Conservation (phyloP, 2,797 vertebrate genomes). For the Enteromius argenteus region DNA sequence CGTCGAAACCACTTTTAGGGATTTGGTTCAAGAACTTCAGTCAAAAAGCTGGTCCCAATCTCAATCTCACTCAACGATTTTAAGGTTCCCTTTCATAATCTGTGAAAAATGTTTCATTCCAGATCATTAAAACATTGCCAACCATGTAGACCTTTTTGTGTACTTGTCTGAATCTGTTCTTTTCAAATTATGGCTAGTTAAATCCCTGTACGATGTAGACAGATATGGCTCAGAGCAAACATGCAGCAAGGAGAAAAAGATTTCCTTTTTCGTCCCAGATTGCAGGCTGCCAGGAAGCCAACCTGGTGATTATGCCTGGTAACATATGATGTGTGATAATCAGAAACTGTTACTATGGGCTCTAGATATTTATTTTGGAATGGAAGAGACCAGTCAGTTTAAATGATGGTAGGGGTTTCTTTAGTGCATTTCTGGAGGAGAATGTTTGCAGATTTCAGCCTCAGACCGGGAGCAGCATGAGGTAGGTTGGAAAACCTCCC, state of each 20-base stretch:
- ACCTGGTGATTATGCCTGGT: conserved; percentile 84
- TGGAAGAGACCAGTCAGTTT: conserved; percentile 75
- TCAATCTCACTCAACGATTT: conserved; percentile 1
- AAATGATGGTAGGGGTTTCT: conserved; percentile 73
- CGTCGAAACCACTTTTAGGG: neutral
- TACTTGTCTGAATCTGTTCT: conserved; percentile 24
- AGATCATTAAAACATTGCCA: conserved; percentile 16
- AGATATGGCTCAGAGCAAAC: conserved; percentile 43
- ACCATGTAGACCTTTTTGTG: neutral
- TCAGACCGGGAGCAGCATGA: conserved; percentile 35
- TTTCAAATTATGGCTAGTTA: conserved; percentile 29
- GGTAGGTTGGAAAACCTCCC: conserved; percentile 26
- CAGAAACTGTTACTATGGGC: conserved; percentile 84
- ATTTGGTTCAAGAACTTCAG: neutral
- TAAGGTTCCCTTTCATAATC: conserved; percentile 7
- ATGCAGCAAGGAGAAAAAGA: conserved; percentile 39
- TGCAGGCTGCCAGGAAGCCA: conserved; percentile 74
- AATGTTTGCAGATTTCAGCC: conserved; percentile 53
- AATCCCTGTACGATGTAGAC: conserved; percentile 29
- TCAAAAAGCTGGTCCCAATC: neutral
- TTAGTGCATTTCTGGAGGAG: conserved; percentile 22
- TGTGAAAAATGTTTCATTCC: conserved; percentile 12
- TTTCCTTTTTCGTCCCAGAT: conserved; percentile 55
- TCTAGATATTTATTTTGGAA: conserved; percentile 82
- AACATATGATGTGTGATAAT: conserved; percentile 89